A percentile compares a stretch with the other conserved stretches of the same genome.
These are phyloP conservation scores for Geotrupes spiniger DNA, from an alignment of 2,888 invertebrate species.

Conservation along the genomic window DNA sequence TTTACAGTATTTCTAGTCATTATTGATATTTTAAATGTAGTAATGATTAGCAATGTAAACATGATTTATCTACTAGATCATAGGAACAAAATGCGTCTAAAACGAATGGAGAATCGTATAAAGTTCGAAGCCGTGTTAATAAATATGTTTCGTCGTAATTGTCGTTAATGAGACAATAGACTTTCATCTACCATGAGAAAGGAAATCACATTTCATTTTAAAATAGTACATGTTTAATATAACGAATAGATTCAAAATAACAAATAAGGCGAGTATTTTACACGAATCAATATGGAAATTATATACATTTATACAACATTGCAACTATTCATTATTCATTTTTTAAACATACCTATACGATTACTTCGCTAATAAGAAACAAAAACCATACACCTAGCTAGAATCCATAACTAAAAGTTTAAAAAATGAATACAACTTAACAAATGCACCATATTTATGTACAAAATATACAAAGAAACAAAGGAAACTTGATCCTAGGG, in stretches of 20 bases:
- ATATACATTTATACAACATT: conserved; percentile 19
- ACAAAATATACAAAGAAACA: conserved; percentile 5
- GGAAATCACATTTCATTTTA: conserved; percentile 17
- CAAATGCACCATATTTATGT: neutral
- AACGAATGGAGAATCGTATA: too few relatives aligned
- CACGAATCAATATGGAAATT: conserved; percentile 8
- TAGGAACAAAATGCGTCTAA: conserved; percentile 21
- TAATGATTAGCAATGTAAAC: conserved; percentile 21
- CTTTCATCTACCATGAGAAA: neutral
- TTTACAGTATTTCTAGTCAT: conserved; percentile 35
- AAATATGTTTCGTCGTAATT: too few relatives aligned
- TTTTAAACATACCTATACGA: conserved; percentile 9
- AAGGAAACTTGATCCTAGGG: neutral
- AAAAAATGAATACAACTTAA: conserved; percentile 16
- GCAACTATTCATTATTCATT: conserved; percentile 10
- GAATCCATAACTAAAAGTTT: conserved; percentile 6
- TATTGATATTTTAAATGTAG: conserved; percentile 19
- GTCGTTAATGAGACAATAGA: too few relatives aligned
- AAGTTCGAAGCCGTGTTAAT: too few relatives aligned
- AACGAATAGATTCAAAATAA: conserved; percentile 18
- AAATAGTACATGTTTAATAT: conserved; percentile 6
- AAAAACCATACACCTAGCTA: conserved; percentile 1
- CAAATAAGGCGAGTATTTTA: conserved; percentile 12
- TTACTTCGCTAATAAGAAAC: conserved; percentile 4
- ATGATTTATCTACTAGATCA: conserved; percentile 14